These are phyloP conservation scores for Spilarctia lutea DNA, from an alignment of 2,888 invertebrate genomes.

Conservation along the genomic window DNA sequence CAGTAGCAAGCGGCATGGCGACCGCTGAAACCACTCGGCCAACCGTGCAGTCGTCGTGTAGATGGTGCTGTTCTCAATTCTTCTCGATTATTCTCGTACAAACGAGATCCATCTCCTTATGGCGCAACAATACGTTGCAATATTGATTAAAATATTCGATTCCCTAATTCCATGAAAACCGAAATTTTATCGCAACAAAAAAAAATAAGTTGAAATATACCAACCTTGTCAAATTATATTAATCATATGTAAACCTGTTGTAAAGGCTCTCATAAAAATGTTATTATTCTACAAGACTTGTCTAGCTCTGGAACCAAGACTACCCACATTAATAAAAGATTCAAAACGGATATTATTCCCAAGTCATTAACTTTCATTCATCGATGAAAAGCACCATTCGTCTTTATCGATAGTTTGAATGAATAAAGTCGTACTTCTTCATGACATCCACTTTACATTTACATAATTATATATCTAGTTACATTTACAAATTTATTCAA, in stretches of 20 bases:
- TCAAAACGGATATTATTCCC: background rate
- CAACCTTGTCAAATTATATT: background rate
- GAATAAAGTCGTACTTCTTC: background rate
- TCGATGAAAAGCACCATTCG: background rate
- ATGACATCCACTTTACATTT: background rate
- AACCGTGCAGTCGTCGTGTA: too few relatives aligned
- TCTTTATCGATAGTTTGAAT: background rate
- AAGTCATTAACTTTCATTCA: background rate
- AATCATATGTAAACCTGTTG: background rate
- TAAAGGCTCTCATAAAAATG: background rate
- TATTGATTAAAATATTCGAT: too few relatives aligned
- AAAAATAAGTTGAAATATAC: background rate
- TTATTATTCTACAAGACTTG: background rate
- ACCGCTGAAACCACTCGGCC: too few relatives aligned
- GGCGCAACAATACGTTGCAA: background rate
- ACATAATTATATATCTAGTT: too few relatives aligned
- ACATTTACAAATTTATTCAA: too few relatives aligned
- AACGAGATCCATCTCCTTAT: too few relatives aligned
- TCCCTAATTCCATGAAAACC: background rate
- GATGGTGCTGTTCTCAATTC: too few relatives aligned
- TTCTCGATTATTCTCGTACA: too few relatives aligned
- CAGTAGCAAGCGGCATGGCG: too few relatives aligned
- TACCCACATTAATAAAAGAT: background rate
- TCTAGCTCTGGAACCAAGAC: background rate
- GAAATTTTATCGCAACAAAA: background rate